These are phyloP conservation scores for Pitta sordida DNA, from an alignment of 2,113 vertebrate species.

Conservation along the genomic window DNA sequence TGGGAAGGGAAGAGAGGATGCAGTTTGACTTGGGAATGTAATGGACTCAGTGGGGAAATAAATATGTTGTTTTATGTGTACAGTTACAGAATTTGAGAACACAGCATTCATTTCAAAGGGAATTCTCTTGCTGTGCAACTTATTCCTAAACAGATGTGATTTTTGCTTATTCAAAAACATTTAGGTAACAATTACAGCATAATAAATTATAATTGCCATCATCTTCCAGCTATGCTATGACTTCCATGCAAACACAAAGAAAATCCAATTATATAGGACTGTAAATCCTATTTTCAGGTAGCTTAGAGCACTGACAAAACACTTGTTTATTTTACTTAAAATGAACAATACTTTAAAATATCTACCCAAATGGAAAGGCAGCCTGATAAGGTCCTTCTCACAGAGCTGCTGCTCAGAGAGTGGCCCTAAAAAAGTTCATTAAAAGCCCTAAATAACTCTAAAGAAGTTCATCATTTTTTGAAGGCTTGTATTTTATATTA, in stretches of 20 bases:
- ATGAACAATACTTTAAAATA: constrained; percentile 27
- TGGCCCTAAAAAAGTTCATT: no score
- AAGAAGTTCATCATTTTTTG: neutral
- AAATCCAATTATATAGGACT: constrained; percentile 69
- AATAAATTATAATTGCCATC: constrained; percentile 84
- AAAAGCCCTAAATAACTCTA: no score
- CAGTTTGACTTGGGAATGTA: constrained; percentile 81
- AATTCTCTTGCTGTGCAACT: constrained; percentile 79
- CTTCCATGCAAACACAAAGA: constrained; percentile 76
- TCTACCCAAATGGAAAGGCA: neutral
- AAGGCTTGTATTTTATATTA: neutral
- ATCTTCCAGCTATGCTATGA: constrained; percentile 70
- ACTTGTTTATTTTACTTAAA: constrained; percentile 39
- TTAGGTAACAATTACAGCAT: constrained; percentile 85
- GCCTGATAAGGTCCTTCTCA: neutral
- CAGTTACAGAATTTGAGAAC: constrained; percentile 76
- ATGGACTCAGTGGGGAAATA: constrained; percentile 80
- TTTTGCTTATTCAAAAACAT: constrained; percentile 86
- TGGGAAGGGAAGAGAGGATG: constrained; percentile 78
- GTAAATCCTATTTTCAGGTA: constrained; percentile 69
- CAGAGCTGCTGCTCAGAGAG: neutral
- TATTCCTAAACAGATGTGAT: constrained; percentile 84
- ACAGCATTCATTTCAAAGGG: constrained; percentile 76
- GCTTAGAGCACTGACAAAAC: constrained; percentile 46
- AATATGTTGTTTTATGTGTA: constrained; percentile 79